Evolutionary conservation across 2,888 invertebrate species (phyloP), one percentile per base, ranked within the genome.

Genomic region (Drosophila hamatofila): DNA sequence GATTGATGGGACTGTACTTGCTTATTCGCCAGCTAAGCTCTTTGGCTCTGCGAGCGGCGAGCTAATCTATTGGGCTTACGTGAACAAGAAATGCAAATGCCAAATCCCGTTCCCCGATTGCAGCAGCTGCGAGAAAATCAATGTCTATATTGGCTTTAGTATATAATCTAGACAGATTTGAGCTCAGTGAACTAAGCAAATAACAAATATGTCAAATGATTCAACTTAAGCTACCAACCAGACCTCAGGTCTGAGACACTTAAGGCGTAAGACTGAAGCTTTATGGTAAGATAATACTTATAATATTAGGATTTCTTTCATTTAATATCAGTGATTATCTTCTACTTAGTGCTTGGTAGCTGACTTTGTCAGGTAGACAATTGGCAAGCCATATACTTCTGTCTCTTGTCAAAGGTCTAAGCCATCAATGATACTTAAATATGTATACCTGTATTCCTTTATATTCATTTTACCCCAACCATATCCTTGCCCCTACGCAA

Each of bases 1-100:
- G 44, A 55, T 65, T 18, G 35, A 64, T 66, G 30, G 18, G 18
- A 65, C 58, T 58, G 25, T 23, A 25, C 56, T 27, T 33, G 49
- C 49, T 30, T 49, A 18, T 30, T 21, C 18, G 30, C 6, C 49
- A 21, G 30, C 49, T 33, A 49, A 49, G 49, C 49, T 49, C 49
- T 33, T 49, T 14, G 30, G 49, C 49, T 21, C 6, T 18, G 25
- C 25, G 7, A 12, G 30, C n/a, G 25, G 35, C 9, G 37, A 42
- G 41, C 35, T 57, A 57, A 33, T 57, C 46, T 46, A 35, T 25
- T 46, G 23, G 35, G 11, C 57, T 58, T 18, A 37, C 48, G 6
- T 55, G 25, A 39, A 25, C 18, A 39, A 33, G 35, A 39, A 39
- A 55, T 33, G 21, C 37, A 27, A 55, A 55, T 39, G 39, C 25